Percentiles rank a stretch among this genome's conserved stretches.
Conservation (phyloP, 2,888 invertebrate genomes). For the Orthonychiurus folsomi region DNA sequence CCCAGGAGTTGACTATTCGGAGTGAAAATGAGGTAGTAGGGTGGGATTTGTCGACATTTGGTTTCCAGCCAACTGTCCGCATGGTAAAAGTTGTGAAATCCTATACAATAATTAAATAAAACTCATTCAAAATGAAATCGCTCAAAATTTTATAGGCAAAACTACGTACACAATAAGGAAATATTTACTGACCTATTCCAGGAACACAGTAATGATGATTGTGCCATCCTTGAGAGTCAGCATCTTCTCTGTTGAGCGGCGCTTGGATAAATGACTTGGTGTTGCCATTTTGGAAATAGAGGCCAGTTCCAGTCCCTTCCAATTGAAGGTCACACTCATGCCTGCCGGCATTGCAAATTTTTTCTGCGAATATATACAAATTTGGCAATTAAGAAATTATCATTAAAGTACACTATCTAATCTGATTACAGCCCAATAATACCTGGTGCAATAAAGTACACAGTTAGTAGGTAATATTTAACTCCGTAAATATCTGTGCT, state of each 20-base stretch:
- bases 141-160: too few relatives aligned
- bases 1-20: too few relatives aligned
- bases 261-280: background rate
- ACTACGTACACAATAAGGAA: too few relatives aligned
- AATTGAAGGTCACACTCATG: background rate
- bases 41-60: background rate
- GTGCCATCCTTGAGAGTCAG: background rate
- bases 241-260: background rate
- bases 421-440: background rate
- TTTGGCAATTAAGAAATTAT: background rate
- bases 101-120: too few relatives aligned
- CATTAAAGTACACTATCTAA: background rate
- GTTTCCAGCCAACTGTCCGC: background rate
- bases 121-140: too few relatives aligned
- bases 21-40: too few relatives aligned
- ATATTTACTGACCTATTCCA: too few relatives aligned
- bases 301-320: constrained; percentile 8
- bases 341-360: constrained; percentile 4
- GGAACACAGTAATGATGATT: constrained; percentile 6
- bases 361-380: too few relatives aligned
- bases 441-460: constrained; percentile 34
- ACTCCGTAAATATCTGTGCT: constrained; percentile 22
- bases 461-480: constrained; percentile 26
- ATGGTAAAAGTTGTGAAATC: constrained; percentile 4
- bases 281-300: constrained; percentile 17